Conservation (phyloP, 1,140 invertebrate species). For the Copidosoma floridanum region DNA sequence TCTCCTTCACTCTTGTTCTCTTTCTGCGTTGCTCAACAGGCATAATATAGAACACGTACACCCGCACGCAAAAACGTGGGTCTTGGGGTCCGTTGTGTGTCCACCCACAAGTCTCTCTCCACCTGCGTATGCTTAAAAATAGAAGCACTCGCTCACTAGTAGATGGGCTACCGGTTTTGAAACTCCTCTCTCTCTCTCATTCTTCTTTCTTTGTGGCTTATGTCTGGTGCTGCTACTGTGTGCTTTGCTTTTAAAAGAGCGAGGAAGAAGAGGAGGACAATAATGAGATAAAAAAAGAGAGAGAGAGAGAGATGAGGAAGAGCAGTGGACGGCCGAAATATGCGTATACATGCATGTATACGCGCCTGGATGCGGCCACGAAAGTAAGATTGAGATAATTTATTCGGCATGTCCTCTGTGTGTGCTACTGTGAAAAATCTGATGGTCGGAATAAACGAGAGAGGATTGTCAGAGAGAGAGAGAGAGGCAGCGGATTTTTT, state of each 20-base stretch:
- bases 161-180: slow-evolving; percentile 49
- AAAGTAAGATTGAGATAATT: slow-evolving; percentile 24
- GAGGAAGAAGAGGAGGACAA: too few relatives aligned
- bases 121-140: slow-evolving; percentile 49
- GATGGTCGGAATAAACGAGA: too few relatives aligned
- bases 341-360: slow-evolving; percentile 1
- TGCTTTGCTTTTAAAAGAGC: slow-evolving; percentile 1
- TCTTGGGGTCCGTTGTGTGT: slow-evolving; percentile 32
- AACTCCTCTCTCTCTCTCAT: slow-evolving; percentile 34
- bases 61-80: background rate
- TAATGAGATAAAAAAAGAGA: too few relatives aligned
- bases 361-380: background rate
- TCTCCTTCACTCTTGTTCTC: too few relatives aligned
- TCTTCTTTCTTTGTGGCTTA: background rate
- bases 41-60: background rate
- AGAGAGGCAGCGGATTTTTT: too few relatives aligned
- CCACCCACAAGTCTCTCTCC: slow-evolving; percentile 28
- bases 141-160: slow-evolving; percentile 28
- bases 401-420: slow-evolving; percentile 22
- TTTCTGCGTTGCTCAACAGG: too few relatives aligned
- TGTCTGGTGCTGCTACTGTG: background rate
- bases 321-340: slow-evolving; percentile 15
- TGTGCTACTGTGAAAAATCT: slow-evolving; percentile 17
- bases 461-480: too few relatives aligned
- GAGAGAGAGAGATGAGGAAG: too few relatives aligned